phyloP scores from a whole-genome alignment of 2,797 vertebrate genomes.

The Pseudochromis fuscus region DNA sequence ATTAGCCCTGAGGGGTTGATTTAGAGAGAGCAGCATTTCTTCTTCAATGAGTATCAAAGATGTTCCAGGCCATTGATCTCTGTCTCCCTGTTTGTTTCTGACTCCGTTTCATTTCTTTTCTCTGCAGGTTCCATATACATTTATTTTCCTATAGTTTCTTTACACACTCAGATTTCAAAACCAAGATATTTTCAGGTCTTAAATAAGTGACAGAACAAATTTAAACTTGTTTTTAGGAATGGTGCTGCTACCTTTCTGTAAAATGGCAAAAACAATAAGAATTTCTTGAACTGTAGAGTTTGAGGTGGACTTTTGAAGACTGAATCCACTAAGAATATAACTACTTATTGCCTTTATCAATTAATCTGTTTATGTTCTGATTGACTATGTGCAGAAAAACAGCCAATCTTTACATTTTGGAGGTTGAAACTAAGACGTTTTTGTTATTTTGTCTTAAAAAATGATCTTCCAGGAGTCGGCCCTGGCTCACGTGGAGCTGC shows the following conservation, averaged over 20 bases:
- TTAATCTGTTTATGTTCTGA: not conserved
- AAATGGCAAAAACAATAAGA: too few species aligned
- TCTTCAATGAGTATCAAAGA: slow-evolving; percentile 51
- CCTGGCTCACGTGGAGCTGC: slow-evolving; percentile 88
- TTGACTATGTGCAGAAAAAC: too few species aligned
- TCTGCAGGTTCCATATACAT: not conserved
- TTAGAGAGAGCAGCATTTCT: slow-evolving; percentile 45
- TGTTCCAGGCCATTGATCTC: slow-evolving; percentile 27
- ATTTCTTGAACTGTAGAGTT: too few species aligned
- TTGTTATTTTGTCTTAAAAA: too few species aligned
- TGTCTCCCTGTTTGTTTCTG: slow-evolving; percentile 2
- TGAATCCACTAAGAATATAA: too few species aligned
- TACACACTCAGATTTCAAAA: not conserved
- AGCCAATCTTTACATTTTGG: too few species aligned
- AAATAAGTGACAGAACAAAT: too few species aligned
- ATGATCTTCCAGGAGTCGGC: slow-evolving; percentile 84
- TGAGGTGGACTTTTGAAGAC: too few species aligned
- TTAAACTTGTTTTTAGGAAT: too few species aligned
- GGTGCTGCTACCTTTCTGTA: too few species aligned
- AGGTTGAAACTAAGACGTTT: too few species aligned
- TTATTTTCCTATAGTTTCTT: not conserved
- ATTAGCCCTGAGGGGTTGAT: slow-evolving; percentile 34
- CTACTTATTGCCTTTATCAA: not conserved
- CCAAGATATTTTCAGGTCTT: not conserved
- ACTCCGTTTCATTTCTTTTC: not conserved